Percentiles rank a stretch among this genome's conserved stretches.
Evolutionary conservation across 2,888 invertebrate species (phyloP).

Genomic region (Stenchaetothrips biformis): DNA sequence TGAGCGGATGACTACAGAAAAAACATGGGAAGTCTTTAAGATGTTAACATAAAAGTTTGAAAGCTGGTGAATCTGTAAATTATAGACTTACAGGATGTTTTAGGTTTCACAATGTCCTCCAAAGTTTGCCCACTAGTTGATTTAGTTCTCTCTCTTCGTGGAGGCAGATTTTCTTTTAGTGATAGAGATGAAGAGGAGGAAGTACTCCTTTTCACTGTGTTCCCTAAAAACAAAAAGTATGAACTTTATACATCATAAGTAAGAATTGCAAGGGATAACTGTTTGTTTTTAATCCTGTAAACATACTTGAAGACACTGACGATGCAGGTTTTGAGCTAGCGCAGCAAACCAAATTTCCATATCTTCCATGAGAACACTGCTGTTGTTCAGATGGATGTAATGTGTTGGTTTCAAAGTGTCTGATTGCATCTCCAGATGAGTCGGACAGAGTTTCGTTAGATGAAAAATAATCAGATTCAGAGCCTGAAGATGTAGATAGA

Average conservation of each 20-base stretch:
- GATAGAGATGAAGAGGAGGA: background rate
- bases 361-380: no score
- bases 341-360: background rate
- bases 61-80: background rate
- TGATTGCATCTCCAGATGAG: background rate
- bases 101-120: slow-evolving; percentile 24
- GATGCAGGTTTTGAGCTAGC: background rate
- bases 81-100: slow-evolving; percentile 34
- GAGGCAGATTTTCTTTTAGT: background rate
- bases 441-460: background rate
- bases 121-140: background rate
- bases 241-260: background rate
- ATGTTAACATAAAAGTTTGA: background rate
- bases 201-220: background rate
- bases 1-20: slow-evolving; percentile 57
- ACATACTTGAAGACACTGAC: background rate
- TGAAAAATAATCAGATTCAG: background rate
- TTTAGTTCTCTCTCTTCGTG: background rate
- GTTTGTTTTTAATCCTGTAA: background rate
- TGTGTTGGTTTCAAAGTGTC: background rate
- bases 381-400: background rate
- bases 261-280: background rate
- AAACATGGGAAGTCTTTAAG: slow-evolving; percentile 24
- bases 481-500: background rate
- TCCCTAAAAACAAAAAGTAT: background rate